These are phyloP conservation scores for Tenualosa thibaudeaui DNA, from an alignment of 2,797 vertebrate genomes.

Conservation along the genomic window DNA sequence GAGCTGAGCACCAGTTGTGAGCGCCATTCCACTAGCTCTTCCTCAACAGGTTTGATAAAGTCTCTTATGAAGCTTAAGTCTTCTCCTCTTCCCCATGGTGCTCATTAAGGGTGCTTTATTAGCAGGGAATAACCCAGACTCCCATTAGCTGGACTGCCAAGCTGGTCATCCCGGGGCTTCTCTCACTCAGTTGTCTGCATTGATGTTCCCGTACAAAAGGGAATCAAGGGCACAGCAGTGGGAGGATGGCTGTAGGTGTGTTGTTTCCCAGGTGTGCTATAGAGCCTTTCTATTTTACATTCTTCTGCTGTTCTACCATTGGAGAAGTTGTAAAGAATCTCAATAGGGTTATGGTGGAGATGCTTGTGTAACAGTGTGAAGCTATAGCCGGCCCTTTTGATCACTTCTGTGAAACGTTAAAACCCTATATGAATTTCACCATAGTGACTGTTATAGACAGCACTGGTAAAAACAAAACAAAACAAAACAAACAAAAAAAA, in stretches of 20 bases:
- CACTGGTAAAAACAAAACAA: background rate
- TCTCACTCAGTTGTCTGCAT: background rate
- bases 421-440: background rate
- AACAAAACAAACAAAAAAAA: no score
- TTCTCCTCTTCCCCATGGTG: conserved; percentile 28
- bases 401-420: background rate
- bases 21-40: conserved; percentile 24
- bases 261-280: background rate
- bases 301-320: background rate
- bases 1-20: background rate
- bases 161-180: conserved; percentile 5
- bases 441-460: background rate
- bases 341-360: background rate
- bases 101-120: conserved; percentile 40
- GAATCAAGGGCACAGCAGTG: background rate
- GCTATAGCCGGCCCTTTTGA: background rate
- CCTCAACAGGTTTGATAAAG: conserved; percentile 37
- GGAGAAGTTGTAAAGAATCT: background rate
- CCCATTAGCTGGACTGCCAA: background rate
- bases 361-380: background rate
- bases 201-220: background rate
- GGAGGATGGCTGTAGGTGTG: background rate
- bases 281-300: background rate
- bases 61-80: conserved; percentile 36
- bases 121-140: conserved; percentile 19